Percentiles rank a stretch among this genome's conserved stretches.
Conservation (phyloP, 1,140 invertebrate species). For the Trypoxylus dichotomus region DNA sequence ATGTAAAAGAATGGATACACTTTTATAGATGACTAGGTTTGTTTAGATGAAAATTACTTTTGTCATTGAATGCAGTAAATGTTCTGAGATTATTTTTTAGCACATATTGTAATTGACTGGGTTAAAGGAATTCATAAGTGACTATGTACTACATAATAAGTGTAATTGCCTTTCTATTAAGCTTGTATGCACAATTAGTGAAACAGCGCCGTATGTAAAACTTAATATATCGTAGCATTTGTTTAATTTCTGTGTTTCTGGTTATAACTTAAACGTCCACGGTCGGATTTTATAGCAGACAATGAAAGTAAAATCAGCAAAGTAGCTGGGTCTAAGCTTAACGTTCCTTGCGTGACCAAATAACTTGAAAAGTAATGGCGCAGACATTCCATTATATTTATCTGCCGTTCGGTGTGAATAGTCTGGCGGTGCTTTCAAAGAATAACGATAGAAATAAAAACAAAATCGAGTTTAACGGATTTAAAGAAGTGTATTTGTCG, state of each 20-base stretch:
- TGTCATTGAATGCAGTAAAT: no score
- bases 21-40: no score
- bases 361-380: conserved; percentile 10
- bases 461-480: background rate
- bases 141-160: background rate
- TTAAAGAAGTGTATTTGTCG: background rate
- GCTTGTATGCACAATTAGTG: background rate
- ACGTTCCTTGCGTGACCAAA: conserved; percentile 4
- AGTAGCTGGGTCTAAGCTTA: background rate
- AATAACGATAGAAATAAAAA: background rate
- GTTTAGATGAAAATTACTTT: no score
- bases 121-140: background rate
- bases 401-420: background rate
- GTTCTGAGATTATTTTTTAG: no score
- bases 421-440: background rate
- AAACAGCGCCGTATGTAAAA: background rate
- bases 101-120: background rate
- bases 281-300: conserved; percentile 1
- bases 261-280: conserved; percentile 6
- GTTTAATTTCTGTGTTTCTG: conserved; percentile 4
- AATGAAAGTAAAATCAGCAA: conserved; percentile 21
- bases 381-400: conserved; percentile 16
- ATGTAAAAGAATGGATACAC: no score
- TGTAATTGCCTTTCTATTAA: background rate
- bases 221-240: conserved; percentile 1